phyloP scores from a whole-genome alignment of 2,888 invertebrate species.

The Aspidapion aeneum region DNA sequence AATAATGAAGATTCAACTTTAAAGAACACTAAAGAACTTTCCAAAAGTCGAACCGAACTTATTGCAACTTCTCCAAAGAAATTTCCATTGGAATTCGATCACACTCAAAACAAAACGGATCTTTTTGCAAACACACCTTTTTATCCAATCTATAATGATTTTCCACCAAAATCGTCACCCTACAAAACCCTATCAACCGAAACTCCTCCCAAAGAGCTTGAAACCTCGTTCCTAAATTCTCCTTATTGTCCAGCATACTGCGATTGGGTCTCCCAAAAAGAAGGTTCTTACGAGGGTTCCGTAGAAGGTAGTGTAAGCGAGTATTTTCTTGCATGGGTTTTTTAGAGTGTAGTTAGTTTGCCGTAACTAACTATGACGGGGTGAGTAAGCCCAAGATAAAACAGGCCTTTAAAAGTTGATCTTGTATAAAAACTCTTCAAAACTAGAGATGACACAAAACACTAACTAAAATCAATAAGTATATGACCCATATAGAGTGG shows the following conservation, averaged over 20 bases:
- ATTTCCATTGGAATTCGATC: conserved; percentile 42
- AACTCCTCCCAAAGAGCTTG: not conserved
- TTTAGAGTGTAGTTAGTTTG: conserved; percentile 35
- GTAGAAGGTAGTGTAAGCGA: conserved; percentile 43
- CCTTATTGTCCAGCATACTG: conserved; percentile 40
- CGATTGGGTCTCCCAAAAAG: conserved; percentile 44
- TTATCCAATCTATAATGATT: conserved; percentile 40
- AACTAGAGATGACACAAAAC: too few species aligned
- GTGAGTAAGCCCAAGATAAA: not conserved
- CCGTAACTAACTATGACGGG: conserved; percentile 29
- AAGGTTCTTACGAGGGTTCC: conserved; percentile 26
- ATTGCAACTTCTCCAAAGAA: conserved; percentile 37
- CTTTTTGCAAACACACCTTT: conserved; percentile 45
- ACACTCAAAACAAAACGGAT: conserved; percentile 32
- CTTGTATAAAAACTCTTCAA: too few species aligned
- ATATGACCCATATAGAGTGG: too few species aligned
- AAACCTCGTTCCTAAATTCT: conserved; percentile 2
- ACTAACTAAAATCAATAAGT: too few species aligned
- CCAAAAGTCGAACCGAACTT: conserved; percentile 38
- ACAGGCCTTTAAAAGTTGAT: too few species aligned
- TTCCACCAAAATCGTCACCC: conserved; percentile 1
- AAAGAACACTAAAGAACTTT: conserved; percentile 30
- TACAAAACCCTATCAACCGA: not conserved
- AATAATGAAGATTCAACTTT: conserved; percentile 17
- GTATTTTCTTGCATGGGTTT: conserved; percentile 44